phyloP scores from a whole-genome alignment of 2,888 invertebrate genomes.

The Apamea crenata region DNA sequence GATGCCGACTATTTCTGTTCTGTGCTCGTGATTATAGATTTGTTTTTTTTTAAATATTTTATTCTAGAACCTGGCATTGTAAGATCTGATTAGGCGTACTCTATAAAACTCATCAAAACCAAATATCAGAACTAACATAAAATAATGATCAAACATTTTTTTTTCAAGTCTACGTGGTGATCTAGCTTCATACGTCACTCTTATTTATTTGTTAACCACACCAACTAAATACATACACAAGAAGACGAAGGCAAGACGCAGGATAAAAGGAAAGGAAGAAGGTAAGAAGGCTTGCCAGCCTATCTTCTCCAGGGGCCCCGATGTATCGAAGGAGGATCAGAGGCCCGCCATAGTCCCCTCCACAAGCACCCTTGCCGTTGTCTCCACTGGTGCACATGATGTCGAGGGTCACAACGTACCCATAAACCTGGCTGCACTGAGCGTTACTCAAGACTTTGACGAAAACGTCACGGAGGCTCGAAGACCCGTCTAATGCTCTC shows the following conservation, averaged over 20 bases:
- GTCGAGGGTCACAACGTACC: slow-evolving; percentile 17
- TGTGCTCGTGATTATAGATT: neutral
- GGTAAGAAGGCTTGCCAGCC: slow-evolving; percentile 26
- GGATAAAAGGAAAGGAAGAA: neutral
- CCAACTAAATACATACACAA: too few species aligned
- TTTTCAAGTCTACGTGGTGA: neutral
- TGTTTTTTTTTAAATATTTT: neutral
- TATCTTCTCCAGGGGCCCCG: slow-evolving; percentile 28
- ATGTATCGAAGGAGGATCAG: slow-evolving; percentile 37
- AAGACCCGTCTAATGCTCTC: neutral
- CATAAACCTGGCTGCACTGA: slow-evolving; percentile 29
- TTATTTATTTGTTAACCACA: neutral
- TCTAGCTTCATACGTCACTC: too few species aligned
- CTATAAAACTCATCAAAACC: neutral
- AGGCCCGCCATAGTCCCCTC: slow-evolving; percentile 42
- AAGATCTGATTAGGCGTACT: neutral
- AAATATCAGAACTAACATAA: too few species aligned
- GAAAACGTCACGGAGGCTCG: slow-evolving; percentile 42
- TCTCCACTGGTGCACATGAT: slow-evolving; percentile 37
- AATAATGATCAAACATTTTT: neutral
- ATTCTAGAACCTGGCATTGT: neutral
- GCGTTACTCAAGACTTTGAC: slow-evolving; percentile 34
- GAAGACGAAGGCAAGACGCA: too few species aligned
- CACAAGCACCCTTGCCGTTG: slow-evolving; percentile 41
- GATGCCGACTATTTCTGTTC: neutral